Base-by-base conservation (phyloP, 2,888 invertebrate genomes). In the Cyclophora albipunctata region DNA sequence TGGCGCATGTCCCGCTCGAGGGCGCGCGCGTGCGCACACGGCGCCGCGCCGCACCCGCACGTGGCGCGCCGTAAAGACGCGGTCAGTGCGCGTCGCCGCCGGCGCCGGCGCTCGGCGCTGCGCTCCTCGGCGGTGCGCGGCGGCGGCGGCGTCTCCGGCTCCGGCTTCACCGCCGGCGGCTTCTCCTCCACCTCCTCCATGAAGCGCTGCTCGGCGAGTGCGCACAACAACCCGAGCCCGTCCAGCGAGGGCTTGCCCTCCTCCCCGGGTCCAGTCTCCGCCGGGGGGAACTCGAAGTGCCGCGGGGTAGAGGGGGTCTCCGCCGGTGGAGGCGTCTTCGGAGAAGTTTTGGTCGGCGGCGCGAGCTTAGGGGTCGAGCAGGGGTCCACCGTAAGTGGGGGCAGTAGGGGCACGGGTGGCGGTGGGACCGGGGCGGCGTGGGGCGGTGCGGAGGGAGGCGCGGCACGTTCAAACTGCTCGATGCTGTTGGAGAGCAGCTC, bases 401-500 rank as follows among this genome's bases (percentile, higher is more conserved):
- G 52, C 1, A 79, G 67, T 7, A 85, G 85, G 51, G 88, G 81
- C 77, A 83, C 78, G 54, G 69, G 75, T 37, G 71, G 78, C 7
- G 78, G 75, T n/a, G 89, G 76, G 42, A 81, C 85, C 1, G 79
- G 67, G 7, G 86, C 86, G 52, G 84, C 58, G 3, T 58, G 54
- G 2, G 88, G 81, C 77, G 82, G 78, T 53, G 69, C 75, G 40
- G 71, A 78, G 7, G 78, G 74, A 7, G 89, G 76, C 43, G 81
- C 85, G 0, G 85, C 84, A 48, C 90, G 90, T 67, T 93, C 93
- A 62, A 93, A 93, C 64, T 95, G 94, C 50, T 94, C 95, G 53
- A 96, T 95, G 71, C 96, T 96, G 67, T 96, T 96, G 0, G 96
- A 96, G 34, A 96, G 76, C 42, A 96, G 78, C 72, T 96, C 95